phyloP scores from a whole-genome alignment of 1,140 invertebrate genomes.

The Bombus superbus region DNA sequence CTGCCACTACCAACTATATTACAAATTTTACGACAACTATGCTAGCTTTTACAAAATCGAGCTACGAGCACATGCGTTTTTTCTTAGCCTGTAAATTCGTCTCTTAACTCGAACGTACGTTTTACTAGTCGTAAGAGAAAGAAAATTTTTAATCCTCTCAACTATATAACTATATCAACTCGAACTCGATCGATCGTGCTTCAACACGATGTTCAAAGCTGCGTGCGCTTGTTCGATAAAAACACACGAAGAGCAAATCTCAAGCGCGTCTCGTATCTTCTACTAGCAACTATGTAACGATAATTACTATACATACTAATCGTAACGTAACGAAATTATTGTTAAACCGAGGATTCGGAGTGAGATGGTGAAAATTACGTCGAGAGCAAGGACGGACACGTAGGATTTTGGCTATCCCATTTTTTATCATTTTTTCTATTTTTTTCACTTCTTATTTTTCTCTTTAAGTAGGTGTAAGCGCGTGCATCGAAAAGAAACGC shows the following conservation, averaged over 20 bases:
- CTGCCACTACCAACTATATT: conserved; percentile 31
- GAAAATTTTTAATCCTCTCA: neutral
- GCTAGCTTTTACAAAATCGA: conserved; percentile 10
- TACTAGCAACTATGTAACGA: conserved; percentile 52
- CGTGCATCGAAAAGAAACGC: neutral
- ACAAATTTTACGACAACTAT: conserved; percentile 14
- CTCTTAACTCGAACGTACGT: neutral
- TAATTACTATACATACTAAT: conserved; percentile 56
- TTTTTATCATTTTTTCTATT: neutral
- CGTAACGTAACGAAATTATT: conserved; percentile 68
- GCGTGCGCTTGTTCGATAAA: conserved; percentile 32
- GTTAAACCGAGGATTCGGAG: conserved; percentile 48
- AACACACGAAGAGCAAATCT: neutral
- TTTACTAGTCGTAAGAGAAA: conserved; percentile 1
- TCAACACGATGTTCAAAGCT: conserved; percentile 10
- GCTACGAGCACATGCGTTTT: neutral
- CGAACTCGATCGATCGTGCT: neutral
- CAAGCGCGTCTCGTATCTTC: conserved; percentile 63
- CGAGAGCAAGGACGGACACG: neutral
- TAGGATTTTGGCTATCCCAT: neutral
- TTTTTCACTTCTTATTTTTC: neutral
- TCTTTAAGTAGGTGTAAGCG: neutral
- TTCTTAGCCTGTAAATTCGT: conserved; percentile 19
- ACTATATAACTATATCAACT: neutral
- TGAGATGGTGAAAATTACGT: conserved; percentile 4